A percentile compares a stretch with the other conserved stretches of the same genome.
phyloP scores from a whole-genome alignment of 1,140 invertebrate genomes.

The Bradysia coprophila region DNA sequence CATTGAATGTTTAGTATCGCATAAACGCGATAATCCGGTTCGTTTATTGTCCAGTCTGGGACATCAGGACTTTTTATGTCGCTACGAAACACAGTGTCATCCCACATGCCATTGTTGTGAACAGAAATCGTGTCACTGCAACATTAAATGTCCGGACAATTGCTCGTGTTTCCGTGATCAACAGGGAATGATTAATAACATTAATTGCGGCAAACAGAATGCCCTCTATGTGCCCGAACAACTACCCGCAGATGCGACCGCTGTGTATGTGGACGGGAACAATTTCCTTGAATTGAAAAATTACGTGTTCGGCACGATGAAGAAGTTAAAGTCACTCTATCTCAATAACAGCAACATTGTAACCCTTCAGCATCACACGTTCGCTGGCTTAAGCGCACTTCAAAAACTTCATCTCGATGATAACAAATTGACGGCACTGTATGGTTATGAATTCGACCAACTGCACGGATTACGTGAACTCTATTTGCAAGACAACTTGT shows the following conservation, averaged over 20 bases:
- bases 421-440: constrained; percentile 54
- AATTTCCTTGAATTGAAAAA: constrained; percentile 60
- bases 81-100: constrained; percentile 63
- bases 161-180: constrained; percentile 77
- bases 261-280: constrained; percentile 77
- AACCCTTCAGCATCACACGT: constrained; percentile 67
- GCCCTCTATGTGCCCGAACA: constrained; percentile 46
- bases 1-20: constrained; percentile 62
- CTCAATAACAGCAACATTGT: constrained; percentile 66
- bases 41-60: constrained; percentile 49
- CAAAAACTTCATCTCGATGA: constrained; percentile 67
- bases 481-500: constrained; percentile 69
- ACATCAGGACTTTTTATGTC: constrained; percentile 61
- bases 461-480: constrained; percentile 60
- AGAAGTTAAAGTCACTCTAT: constrained; percentile 63
- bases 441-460: constrained; percentile 69
- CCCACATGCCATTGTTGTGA: constrained; percentile 71
- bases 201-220: constrained; percentile 54
- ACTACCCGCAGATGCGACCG: constrained; percentile 75
- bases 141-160: constrained; percentile 64
- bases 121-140: constrained; percentile 70
- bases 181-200: constrained; percentile 67
- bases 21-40: constrained; percentile 48
- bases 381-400: constrained; percentile 58
- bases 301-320: constrained; percentile 61